These are phyloP conservation scores for Epicauta chinensis DNA, from an alignment of 1,140 invertebrate species.

Conservation along the genomic window DNA sequence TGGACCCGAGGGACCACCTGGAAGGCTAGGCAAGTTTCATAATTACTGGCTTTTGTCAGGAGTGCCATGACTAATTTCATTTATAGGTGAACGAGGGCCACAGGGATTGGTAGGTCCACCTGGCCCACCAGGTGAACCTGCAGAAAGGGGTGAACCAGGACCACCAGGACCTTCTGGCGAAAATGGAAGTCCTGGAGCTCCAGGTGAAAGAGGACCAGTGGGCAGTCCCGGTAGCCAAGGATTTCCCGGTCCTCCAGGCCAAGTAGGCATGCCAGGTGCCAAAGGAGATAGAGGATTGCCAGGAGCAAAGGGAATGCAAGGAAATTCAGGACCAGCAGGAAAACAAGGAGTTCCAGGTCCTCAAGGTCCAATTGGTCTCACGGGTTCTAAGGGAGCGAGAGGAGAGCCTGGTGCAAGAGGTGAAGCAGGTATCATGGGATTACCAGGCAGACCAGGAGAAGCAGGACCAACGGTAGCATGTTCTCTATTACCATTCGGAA, in stretches of 20 bases:
- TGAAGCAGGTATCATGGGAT: constrained; percentile 64
- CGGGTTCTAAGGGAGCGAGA: constrained; percentile 66
- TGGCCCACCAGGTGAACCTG: constrained; percentile 70
- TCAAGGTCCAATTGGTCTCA: constrained; percentile 57
- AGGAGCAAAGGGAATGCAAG: constrained; percentile 67
- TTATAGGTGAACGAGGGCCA: constrained; percentile 54
- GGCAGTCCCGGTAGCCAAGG: constrained; percentile 56
- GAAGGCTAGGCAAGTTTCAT: constrained; percentile 46
- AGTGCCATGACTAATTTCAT: not conserved
- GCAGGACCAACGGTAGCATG: constrained; percentile 54
- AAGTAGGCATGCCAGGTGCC: constrained; percentile 59
- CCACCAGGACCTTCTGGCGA: constrained; percentile 66
- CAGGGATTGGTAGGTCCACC: constrained; percentile 60
- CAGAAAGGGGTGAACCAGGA: constrained; percentile 68
- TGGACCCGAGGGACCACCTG: constrained; percentile 60
- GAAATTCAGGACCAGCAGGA: constrained; percentile 50
- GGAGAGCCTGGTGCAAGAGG: constrained; percentile 70
- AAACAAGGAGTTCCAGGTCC: constrained; percentile 52
- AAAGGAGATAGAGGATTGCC: constrained; percentile 67
- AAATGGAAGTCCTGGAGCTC: constrained; percentile 59
- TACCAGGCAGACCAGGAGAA: constrained; percentile 66
- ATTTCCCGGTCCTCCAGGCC: constrained; percentile 59
- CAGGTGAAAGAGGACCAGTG: constrained; percentile 58
- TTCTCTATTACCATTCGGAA: not conserved
- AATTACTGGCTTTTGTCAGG: not conserved